Conservation (phyloP, 2,797 vertebrate genomes). For the Cygnus olor region DNA sequence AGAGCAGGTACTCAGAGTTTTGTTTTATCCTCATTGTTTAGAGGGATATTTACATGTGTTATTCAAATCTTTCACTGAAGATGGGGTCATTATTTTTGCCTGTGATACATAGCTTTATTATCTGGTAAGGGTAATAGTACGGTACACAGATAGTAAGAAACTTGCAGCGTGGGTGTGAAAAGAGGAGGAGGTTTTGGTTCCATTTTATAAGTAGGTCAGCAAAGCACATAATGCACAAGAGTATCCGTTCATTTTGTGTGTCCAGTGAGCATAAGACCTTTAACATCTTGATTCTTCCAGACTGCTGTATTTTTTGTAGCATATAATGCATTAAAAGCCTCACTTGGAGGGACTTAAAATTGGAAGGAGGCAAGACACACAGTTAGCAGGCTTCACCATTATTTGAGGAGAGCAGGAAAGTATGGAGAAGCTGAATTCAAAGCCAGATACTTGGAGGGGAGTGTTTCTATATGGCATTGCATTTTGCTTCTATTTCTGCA, state of each 20-base stretch:
- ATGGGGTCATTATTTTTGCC: neutral
- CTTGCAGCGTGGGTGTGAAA: neutral
- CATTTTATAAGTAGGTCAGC: neutral
- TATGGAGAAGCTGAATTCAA: neutral
- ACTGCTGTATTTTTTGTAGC: neutral
- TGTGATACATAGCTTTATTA: neutral
- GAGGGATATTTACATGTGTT: neutral
- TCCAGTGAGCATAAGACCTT: neutral
- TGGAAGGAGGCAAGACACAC: neutral
- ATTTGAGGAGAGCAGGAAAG: neutral
- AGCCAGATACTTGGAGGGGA: neutral
- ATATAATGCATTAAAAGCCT: neutral
- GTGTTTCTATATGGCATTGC: rapidly evolving
- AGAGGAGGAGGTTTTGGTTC: neutral
- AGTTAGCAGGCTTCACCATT: neutral
- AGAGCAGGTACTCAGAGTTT: neutral
- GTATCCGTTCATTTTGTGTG: neutral
- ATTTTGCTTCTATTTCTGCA: neutral
- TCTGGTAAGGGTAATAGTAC: neutral
- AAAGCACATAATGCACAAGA: neutral
- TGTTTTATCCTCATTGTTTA: neutral
- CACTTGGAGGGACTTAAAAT: neutral
- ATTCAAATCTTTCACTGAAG: neutral
- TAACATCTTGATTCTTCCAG: neutral
- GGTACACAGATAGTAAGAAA: neutral